phyloP scores from a whole-genome alignment of 2,888 invertebrate genomes.

The Pterostichus madidus region DNA sequence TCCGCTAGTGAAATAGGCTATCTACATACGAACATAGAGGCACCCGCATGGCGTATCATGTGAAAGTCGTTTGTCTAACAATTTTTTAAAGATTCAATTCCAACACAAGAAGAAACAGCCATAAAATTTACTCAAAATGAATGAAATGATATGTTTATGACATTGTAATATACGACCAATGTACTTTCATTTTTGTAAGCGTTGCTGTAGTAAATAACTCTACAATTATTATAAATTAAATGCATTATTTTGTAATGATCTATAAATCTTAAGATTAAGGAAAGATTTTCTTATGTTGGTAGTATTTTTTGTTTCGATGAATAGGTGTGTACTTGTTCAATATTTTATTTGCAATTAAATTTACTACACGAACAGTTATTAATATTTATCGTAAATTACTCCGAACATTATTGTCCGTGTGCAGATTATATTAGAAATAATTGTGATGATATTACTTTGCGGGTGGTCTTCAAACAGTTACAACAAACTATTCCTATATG shows the following conservation, averaged over 20 bases:
- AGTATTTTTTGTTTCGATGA: background rate
- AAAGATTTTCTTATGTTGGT: slow-evolving; percentile 12
- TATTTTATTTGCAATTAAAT: slow-evolving; percentile 40
- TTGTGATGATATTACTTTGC: background rate
- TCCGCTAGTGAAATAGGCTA: slow-evolving; percentile 30
- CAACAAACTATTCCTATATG: no score
- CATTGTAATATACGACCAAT: slow-evolving; percentile 32
- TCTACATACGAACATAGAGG: slow-evolving; percentile 56
- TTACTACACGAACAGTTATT: background rate
- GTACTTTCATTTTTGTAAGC: slow-evolving; percentile 39
- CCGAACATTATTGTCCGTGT: background rate
- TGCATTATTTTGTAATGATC: slow-evolving; percentile 41
- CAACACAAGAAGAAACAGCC: slow-evolving; percentile 24
- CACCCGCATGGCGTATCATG: slow-evolving; percentile 52
- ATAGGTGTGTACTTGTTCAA: background rate
- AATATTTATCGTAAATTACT: slow-evolving; percentile 24
- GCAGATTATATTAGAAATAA: slow-evolving; percentile 4
- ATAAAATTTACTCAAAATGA: slow-evolving; percentile 54
- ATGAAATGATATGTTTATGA: slow-evolving; percentile 57
- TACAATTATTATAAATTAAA: slow-evolving; percentile 36
- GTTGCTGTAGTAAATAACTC: slow-evolving; percentile 20
- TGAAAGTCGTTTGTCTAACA: slow-evolving; percentile 54
- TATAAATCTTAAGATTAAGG: slow-evolving; percentile 38
- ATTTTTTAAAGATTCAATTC: slow-evolving; percentile 51
- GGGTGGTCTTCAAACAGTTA: background rate